Percentiles rank a stretch among this genome's conserved stretches.
Evolutionary conservation across 2,888 invertebrate species (phyloP).

Genomic region (Drosophila rubida): DNA sequence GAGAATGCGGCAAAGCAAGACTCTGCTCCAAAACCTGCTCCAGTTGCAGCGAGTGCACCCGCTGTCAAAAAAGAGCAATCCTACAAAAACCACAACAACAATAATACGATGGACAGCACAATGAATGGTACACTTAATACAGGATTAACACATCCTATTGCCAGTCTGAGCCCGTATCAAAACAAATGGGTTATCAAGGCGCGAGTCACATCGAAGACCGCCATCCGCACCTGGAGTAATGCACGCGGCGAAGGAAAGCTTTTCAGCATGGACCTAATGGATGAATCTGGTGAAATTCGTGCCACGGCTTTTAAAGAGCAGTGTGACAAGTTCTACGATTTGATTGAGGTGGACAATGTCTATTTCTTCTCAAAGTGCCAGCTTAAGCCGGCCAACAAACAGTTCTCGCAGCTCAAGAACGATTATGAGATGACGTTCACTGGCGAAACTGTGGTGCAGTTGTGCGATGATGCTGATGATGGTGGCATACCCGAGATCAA

Average conservation of each 20-base stretch:
- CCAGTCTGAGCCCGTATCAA: slow-evolving; percentile 96
- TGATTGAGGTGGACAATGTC: slow-evolving; percentile 94
- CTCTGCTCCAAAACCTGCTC: slow-evolving; percentile 49
- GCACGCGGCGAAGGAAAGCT: slow-evolving; percentile 96
- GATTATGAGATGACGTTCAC: slow-evolving; percentile 98
- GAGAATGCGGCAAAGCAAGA: slow-evolving; percentile 78
- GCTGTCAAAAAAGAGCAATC: slow-evolving; percentile 43
- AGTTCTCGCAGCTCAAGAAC: slow-evolving; percentile 92
- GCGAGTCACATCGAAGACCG: slow-evolving; percentile 92
- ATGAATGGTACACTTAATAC: slow-evolving; percentile 83
- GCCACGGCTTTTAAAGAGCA: slow-evolving; percentile 95
- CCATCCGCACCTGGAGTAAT: slow-evolving; percentile 95
- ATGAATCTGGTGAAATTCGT: slow-evolving; percentile 97
- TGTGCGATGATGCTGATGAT: slow-evolving; percentile 86
- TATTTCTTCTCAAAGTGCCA: slow-evolving; percentile 94
- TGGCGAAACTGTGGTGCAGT: slow-evolving; percentile 89
- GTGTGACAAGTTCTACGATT: slow-evolving; percentile 94
- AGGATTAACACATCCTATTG: slow-evolving; percentile 88
- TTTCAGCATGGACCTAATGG: slow-evolving; percentile 96
- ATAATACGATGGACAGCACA: slow-evolving; percentile 58
- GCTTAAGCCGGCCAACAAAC: slow-evolving; percentile 97
- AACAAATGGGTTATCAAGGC: slow-evolving; percentile 98
- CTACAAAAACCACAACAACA: slow-evolving; percentile 55
- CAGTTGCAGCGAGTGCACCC: slow-evolving; percentile 24
- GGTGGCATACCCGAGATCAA: slow-evolving; percentile 90